Evolutionary conservation across 2,888 invertebrate genomes (phyloP).

Genomic region (Alviniconcha strummeri): DNA sequence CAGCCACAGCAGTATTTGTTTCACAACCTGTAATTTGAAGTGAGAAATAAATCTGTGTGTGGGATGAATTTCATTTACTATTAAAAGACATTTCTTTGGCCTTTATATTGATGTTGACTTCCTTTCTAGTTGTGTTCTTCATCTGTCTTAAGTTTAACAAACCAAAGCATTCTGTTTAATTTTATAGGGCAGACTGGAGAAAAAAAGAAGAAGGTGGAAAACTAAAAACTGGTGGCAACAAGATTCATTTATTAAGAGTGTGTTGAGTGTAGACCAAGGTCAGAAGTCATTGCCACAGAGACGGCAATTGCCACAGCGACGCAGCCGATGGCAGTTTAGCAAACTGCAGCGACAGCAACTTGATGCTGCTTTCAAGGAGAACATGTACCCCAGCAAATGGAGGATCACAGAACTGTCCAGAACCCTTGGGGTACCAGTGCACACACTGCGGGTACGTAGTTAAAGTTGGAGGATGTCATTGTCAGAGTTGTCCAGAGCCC

Average conservation of each 20-base stretch:
- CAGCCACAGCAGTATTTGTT: no score
- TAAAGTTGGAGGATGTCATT: background rate
- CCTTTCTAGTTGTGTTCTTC: no score
- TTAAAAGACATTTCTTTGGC: no score
- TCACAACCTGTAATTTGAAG: no score
- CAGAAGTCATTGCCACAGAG: background rate
- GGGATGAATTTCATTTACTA: no score
- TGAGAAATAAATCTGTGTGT: no score
- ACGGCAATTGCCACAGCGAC: background rate
- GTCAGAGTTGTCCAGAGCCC: background rate
- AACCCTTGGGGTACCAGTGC: constrained; percentile 8
- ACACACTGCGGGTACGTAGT: constrained; percentile 15
- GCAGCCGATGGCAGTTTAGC: constrained; percentile 5
- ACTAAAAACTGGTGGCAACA: no score
- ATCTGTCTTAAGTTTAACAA: no score
- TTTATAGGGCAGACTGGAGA: no score
- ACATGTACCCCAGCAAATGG: constrained; percentile 29
- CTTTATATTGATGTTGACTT: no score
- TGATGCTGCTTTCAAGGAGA: constrained; percentile 2
- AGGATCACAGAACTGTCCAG: constrained; percentile 1
- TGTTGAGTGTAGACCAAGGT: background rate
- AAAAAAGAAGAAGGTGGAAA: no score
- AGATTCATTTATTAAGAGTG: background rate
- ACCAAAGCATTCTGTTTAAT: no score
- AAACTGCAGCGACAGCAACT: background rate